These are phyloP conservation scores for Enhydra lutris DNA, from an alignment of 2,113 vertebrate species.

Conservation along the genomic window DNA sequence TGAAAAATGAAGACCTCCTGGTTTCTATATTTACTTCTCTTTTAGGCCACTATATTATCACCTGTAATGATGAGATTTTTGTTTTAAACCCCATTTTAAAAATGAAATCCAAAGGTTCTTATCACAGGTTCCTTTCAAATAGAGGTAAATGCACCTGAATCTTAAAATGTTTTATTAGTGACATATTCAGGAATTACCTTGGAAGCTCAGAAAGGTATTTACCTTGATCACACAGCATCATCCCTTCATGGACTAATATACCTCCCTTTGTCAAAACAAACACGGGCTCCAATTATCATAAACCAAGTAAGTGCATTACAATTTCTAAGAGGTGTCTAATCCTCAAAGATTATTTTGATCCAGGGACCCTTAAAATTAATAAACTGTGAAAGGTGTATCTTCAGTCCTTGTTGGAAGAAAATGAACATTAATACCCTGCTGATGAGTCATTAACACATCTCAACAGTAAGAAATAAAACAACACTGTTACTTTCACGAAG, in stretches of 20 bases:
- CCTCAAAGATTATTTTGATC: slow-evolving; percentile 63
- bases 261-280: slow-evolving; percentile 61
- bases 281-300: slow-evolving; percentile 21
- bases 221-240: slow-evolving; percentile 16
- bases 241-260: not conserved
- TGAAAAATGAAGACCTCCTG: slow-evolving; percentile 12
- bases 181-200: slow-evolving; percentile 7
- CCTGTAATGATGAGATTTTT: not conserved
- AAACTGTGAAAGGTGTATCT: slow-evolving; percentile 65
- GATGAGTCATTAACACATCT: slow-evolving; percentile 72
- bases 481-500: slow-evolving; percentile 44
- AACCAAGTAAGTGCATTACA: slow-evolving; percentile 28
- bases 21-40: not conserved
- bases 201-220: slow-evolving; percentile 28
- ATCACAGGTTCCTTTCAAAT: not conserved
- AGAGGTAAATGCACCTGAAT: not conserved
- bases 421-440: slow-evolving; percentile 72
- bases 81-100: not conserved
- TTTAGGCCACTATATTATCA: slow-evolving; percentile 13
- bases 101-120: slow-evolving; percentile 28
- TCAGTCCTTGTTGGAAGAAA: slow-evolving; percentile 58
- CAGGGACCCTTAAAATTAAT: slow-evolving; percentile 73
- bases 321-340: slow-evolving; percentile 67
- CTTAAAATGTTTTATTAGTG: slow-evolving; percentile 35
- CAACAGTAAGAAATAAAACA: slow-evolving; percentile 70